Conservation (phyloP, 2,888 invertebrate species). For the Hecatera dysodea region DNA sequence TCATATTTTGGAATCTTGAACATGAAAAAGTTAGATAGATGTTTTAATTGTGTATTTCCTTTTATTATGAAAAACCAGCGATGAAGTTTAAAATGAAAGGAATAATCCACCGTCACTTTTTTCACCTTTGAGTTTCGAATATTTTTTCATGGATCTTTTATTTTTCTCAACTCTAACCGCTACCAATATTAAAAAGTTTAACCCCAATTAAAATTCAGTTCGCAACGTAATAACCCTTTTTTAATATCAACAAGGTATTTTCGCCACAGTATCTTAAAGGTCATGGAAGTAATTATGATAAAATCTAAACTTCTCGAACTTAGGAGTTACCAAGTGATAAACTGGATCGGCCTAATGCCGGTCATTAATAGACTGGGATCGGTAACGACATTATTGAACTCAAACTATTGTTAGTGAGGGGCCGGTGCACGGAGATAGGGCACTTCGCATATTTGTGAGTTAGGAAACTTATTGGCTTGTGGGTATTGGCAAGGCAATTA, state of each 20-base stretch:
- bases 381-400: conserved; percentile 33
- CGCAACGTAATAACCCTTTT: conserved; percentile 4
- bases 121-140: not conserved
- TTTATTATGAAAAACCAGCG: not conserved
- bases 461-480: conserved; percentile 9
- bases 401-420: conserved; percentile 34
- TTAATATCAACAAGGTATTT: conserved; percentile 27
- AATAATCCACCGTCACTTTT: conserved; percentile 16
- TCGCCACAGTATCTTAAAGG: conserved; percentile 21
- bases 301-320: conserved; percentile 39
- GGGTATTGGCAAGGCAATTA: not conserved
- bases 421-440: not conserved
- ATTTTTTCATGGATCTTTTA: conserved; percentile 2
- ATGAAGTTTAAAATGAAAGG: conserved; percentile 1
- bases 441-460: conserved; percentile 7
- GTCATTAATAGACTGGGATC: conserved; percentile 39
- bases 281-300: conserved; percentile 37
- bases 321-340: conserved; percentile 38
- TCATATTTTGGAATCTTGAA: not conserved
- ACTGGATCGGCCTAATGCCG: conserved; percentile 37
- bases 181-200: conserved; percentile 8
- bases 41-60: not conserved
- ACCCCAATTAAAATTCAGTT: no score
- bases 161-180: not conserved
- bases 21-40: not conserved